phyloP scores from a whole-genome alignment of 2,888 invertebrate genomes.

The Oxystoma pomonae region DNA sequence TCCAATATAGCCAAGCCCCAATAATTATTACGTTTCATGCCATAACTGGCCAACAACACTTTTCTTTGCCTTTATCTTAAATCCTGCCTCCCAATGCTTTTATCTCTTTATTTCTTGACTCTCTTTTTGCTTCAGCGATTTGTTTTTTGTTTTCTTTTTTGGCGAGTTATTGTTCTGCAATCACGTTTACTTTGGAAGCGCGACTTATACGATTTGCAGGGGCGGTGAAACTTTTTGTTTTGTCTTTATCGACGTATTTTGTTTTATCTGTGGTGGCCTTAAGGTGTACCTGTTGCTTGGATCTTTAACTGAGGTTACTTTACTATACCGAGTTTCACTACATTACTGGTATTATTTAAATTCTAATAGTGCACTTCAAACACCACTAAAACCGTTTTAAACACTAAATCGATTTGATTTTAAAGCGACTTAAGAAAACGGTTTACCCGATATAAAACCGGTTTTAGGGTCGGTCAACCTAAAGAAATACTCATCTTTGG shows the following conservation, averaged over 20 bases:
- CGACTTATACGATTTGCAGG: slow-evolving; percentile 20
- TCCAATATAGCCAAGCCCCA: slow-evolving; percentile 1
- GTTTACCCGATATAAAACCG: no score
- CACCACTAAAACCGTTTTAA: no score
- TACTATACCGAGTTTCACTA: no score
- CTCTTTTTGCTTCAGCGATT: background rate
- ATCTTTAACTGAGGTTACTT: no score
- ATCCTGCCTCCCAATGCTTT: slow-evolving; percentile 6
- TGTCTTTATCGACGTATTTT: background rate
- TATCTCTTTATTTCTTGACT: slow-evolving; percentile 9
- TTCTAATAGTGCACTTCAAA: no score
- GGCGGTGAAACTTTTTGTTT: slow-evolving; percentile 18
- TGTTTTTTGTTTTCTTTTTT: background rate
- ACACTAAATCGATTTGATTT: no score
- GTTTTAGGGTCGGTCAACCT: no score
- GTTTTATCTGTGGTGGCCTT: background rate
- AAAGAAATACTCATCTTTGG: no score
- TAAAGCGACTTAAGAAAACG: no score
- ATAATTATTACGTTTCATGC: slow-evolving; percentile 19
- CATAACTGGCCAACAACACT: slow-evolving; percentile 16
- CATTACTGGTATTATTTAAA: no score
- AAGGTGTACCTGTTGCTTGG: background rate
- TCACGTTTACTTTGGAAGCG: slow-evolving; percentile 19
- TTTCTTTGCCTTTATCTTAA: slow-evolving; percentile 10
- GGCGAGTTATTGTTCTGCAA: background rate